Evolutionary conservation across 2,113 vertebrate species (phyloP).

Genomic region (Cygnus buccinator): DNA sequence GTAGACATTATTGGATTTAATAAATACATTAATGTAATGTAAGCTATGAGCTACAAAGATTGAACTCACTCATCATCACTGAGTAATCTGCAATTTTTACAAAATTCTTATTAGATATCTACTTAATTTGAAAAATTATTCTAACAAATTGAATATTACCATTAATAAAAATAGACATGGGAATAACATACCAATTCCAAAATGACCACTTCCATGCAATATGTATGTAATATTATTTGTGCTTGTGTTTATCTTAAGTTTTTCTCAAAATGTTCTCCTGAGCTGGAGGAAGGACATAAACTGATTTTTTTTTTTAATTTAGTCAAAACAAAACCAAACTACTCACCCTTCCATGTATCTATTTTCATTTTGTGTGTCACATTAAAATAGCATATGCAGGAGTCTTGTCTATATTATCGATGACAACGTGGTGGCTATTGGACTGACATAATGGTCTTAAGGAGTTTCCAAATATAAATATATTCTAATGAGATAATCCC

Average conservation of each 20-base stretch:
- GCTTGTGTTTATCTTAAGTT: background rate
- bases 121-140: background rate
- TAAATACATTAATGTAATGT: background rate
- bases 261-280: background rate
- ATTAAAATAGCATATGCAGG: background rate
- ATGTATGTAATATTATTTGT: background rate
- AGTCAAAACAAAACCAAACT: constrained; percentile 12
- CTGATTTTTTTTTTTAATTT: background rate
- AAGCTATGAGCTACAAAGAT: background rate
- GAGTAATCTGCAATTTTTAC: background rate
- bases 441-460: constrained; percentile 13
- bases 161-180: background rate
- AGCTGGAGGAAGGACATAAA: background rate
- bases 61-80: background rate
- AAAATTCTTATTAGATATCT: background rate
- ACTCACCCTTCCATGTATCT: background rate
- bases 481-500: constrained; percentile 46
- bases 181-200: background rate
- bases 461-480: constrained; percentile 33
- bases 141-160: background rate
- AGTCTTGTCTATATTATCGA: background rate
- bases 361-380: background rate
- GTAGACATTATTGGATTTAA: background rate
- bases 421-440: background rate
- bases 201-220: background rate